A percentile compares a stretch with the other conserved stretches of the same genome.
Evolutionary conservation across 2,113 vertebrate genomes (phyloP).

Genomic region (Lasiurus cinereus): DNA sequence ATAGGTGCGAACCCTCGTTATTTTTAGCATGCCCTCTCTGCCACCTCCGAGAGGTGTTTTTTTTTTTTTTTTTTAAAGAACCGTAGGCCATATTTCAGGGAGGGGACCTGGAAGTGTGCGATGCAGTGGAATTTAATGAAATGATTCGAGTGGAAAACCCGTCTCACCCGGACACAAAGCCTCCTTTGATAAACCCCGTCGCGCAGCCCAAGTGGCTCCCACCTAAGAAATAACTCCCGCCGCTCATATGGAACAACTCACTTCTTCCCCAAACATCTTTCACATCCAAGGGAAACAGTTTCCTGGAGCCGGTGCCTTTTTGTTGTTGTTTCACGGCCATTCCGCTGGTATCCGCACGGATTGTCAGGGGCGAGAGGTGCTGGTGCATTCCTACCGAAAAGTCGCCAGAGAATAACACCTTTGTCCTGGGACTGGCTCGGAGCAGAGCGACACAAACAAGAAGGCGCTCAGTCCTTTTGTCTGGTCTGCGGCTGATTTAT

Average conservation of each 20-base stretch:
- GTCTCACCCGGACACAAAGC: slow-evolving; percentile 45
- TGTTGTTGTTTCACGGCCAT: background rate
- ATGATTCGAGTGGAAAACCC: slow-evolving; percentile 50
- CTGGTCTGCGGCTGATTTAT: slow-evolving; percentile 43
- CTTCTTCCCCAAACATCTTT: slow-evolving; percentile 27
- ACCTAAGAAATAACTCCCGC: background rate
- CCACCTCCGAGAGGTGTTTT: background rate
- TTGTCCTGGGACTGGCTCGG: background rate
- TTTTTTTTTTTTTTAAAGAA: background rate
- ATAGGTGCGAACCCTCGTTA: accelerated
- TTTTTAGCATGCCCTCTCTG: background rate
- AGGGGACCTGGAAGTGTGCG: background rate
- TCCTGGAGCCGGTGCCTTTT: too few species aligned
- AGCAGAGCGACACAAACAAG: slow-evolving; percentile 5
- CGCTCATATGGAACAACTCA: background rate
- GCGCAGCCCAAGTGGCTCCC: background rate
- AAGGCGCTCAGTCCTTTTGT: slow-evolving; percentile 43
- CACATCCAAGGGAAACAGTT: background rate
- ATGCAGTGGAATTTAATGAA: background rate
- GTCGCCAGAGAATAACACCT: background rate
- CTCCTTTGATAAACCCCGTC: slow-evolving; percentile 39
- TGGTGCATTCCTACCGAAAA: background rate
- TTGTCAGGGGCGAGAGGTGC: background rate
- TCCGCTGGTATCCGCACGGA: background rate
- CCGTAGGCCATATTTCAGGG: background rate